phyloP scores from a whole-genome alignment of 1,140 invertebrate genomes.

The Danaus melanippus region DNA sequence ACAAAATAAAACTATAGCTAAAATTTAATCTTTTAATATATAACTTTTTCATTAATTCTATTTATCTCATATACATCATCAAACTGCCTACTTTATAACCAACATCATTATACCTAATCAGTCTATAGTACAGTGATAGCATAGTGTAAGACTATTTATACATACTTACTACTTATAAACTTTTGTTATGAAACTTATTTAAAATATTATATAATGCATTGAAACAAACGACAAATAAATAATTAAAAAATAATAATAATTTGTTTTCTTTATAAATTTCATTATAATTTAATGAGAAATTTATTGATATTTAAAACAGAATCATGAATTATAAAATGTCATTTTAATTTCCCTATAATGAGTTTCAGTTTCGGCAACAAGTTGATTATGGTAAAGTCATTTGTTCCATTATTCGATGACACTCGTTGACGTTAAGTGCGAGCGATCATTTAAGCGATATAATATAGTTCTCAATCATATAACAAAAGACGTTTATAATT shows the following conservation, averaged over 20 bases:
- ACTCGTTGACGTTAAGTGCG: constrained; percentile 27
- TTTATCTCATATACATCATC: constrained; percentile 46
- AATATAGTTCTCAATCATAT: too few relatives aligned
- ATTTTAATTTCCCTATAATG: constrained; percentile 26
- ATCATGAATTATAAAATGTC: too few relatives aligned
- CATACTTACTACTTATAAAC: constrained; percentile 53
- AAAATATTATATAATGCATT: constrained; percentile 63
- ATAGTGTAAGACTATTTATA: constrained; percentile 69
- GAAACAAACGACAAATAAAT: constrained; percentile 69
- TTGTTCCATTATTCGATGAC: constrained; percentile 34
- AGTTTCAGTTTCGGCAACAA: constrained; percentile 46
- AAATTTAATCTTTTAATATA: constrained; percentile 45
- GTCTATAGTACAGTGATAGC: constrained; percentile 56
- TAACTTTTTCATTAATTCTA: constrained; percentile 43
- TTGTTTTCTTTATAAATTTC: constrained; percentile 29
- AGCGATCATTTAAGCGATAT: constrained; percentile 7
- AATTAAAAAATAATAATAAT: constrained; percentile 41
- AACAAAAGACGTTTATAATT: too few relatives aligned
- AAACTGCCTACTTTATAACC: constrained; percentile 47
- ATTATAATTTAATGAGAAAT: too few relatives aligned
- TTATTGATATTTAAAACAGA: too few relatives aligned
- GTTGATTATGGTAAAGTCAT: constrained; percentile 57
- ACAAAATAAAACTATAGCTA: constrained; percentile 33
- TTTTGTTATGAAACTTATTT: constrained; percentile 70
- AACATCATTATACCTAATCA: constrained; percentile 48